phyloP scores from a whole-genome alignment of 2,888 invertebrate species.

The Cylloceria caligata region DNA sequence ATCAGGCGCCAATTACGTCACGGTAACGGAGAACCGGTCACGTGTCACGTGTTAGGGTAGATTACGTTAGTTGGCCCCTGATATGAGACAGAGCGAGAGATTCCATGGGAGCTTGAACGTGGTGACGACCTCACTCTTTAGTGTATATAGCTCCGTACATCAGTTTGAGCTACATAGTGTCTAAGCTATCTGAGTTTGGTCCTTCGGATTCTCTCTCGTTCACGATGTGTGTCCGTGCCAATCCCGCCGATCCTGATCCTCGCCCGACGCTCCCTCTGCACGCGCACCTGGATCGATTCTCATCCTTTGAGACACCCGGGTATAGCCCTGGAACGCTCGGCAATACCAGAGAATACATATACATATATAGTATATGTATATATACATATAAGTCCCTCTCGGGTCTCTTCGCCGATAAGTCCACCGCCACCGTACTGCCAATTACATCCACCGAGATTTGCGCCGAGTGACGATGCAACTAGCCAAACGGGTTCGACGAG shows the following conservation, averaged over 20 bases:
- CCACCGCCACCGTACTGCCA: conserved; percentile 63
- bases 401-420: conserved; percentile 55
- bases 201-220: conserved; percentile 40
- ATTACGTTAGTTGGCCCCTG: conserved; percentile 74
- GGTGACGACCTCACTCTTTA: conserved; percentile 36
- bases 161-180: background rate
- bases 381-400: background rate
- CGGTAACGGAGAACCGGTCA: conserved; percentile 70
- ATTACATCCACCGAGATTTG: conserved; percentile 67
- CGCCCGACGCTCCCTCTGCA: conserved; percentile 34
- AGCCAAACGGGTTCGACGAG: conserved; percentile 64
- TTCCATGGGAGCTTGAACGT: conserved; percentile 37
- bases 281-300: conserved; percentile 59
- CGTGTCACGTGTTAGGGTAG: conserved; percentile 79
- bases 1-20: conserved; percentile 69
- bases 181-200: conserved; percentile 20
- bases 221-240: conserved; percentile 42
- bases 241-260: conserved; percentile 56
- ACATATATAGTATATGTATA: background rate
- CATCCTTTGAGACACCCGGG: conserved; percentile 43
- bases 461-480: conserved; percentile 64
- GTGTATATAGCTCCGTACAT: background rate
- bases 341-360: conserved; percentile 21
- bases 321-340: conserved; percentile 4
- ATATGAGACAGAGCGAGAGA: conserved; percentile 52